Conservation (phyloP, 2,888 invertebrate genomes). For the Scaptomyza polygonia region DNA sequence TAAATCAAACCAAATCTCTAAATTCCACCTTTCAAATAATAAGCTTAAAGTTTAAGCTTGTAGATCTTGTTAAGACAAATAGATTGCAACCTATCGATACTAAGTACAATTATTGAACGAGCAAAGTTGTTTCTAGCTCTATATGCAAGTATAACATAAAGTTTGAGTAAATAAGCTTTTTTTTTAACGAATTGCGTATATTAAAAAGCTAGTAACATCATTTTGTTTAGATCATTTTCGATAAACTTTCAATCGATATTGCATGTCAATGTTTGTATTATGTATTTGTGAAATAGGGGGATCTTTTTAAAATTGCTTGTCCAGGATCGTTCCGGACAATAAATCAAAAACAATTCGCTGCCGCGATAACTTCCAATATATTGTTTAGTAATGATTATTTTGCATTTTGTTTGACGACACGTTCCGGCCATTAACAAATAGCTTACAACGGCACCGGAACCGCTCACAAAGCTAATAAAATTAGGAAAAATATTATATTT, state of each 20-base stretch:
- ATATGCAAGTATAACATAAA: too few relatives aligned
- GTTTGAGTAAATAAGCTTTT: not conserved
- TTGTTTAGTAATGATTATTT: conserved; percentile 11
- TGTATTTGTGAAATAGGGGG: conserved; percentile 3
- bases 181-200: not conserved
- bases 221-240: conserved; percentile 1
- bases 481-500: conserved; percentile 9
- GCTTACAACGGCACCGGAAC: conserved; percentile 56
- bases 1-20: not conserved
- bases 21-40: too few relatives aligned
- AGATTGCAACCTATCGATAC: too few relatives aligned
- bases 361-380: not conserved
- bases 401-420: conserved; percentile 30
- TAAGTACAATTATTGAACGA: too few relatives aligned
- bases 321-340: conserved; percentile 6
- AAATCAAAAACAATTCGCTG: conserved; percentile 15
- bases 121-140: too few relatives aligned
- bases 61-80: too few relatives aligned
- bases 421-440: conserved; percentile 41
- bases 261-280: not conserved
- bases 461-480: conserved; percentile 17
- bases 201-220: conserved; percentile 15
- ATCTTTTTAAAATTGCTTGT: conserved; percentile 14
- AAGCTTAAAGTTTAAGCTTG: too few relatives aligned
- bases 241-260: conserved; percentile 7